Evolutionary conservation across 2,888 invertebrate genomes (phyloP).

Genomic region (Caenorhabditis doughertyi): DNA sequence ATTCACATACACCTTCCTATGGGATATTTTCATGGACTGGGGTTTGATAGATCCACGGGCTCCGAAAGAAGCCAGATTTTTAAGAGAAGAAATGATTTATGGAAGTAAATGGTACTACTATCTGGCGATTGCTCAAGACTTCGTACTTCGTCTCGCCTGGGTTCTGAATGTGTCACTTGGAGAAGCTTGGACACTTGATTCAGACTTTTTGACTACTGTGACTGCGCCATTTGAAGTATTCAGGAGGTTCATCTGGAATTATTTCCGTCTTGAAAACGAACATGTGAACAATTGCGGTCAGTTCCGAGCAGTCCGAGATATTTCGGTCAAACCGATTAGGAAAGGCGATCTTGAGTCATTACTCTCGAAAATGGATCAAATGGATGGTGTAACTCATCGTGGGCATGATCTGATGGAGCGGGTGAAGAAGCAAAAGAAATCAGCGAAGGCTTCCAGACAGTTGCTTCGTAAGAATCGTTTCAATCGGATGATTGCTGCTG

Average conservation of each 20-base stretch:
- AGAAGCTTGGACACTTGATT: conserved; percentile 81
- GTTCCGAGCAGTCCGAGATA: conserved; percentile 98
- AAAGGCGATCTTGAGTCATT: conserved; percentile 78
- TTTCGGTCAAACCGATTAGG: conserved; percentile 94
- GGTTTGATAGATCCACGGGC: conserved; percentile 88
- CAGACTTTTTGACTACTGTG: conserved; percentile 80
- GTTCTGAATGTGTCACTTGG: conserved; percentile 89
- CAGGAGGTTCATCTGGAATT: conserved; percentile 97
- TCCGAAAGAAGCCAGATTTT: conserved; percentile 89
- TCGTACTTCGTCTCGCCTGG: conserved; percentile 95
- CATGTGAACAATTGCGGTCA: conserved; percentile 98
- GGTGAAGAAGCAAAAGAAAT: conserved; percentile 82
- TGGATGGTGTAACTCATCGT: conserved; percentile 81
- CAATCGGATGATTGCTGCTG: conserved; percentile 64
- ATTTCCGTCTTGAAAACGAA: conserved; percentile 98
- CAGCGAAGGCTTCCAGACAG: conserved; percentile 78
- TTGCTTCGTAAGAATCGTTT: conserved; percentile 77
- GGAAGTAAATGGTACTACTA: conserved; percentile 89
- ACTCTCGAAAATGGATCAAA: conserved; percentile 81
- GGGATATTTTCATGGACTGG: conserved; percentile 99
- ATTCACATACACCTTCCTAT: conserved; percentile 95
- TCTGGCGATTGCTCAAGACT: conserved; percentile 96
- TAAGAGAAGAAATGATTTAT: conserved; percentile 83
- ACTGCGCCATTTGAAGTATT: conserved; percentile 82
- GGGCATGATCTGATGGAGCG: conserved; percentile 81